Evolutionary conservation across 2,888 invertebrate species (phyloP).

Genomic region (Leucoma salicis): DNA sequence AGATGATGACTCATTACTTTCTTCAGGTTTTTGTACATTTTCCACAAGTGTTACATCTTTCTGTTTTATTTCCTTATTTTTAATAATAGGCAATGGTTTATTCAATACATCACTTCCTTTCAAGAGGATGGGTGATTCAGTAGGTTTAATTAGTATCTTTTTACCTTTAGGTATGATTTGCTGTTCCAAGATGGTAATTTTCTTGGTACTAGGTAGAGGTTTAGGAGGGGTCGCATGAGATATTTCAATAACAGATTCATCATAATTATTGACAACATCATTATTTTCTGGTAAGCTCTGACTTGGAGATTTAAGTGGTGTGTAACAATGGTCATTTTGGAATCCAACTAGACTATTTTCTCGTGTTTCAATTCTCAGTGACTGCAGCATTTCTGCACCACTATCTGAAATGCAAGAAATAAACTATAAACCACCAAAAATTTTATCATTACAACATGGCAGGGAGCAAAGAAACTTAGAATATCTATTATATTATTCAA

Average conservation of each 20-base stretch:
- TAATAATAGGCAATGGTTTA: conserved; percentile 59
- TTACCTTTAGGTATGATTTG: conserved; percentile 77
- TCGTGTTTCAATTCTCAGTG: conserved; percentile 72
- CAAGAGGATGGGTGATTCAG: conserved; percentile 56
- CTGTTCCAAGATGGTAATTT: conserved; percentile 75
- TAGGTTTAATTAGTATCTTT: conserved; percentile 63
- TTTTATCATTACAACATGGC: too few relatives aligned
- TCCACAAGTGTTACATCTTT: conserved; percentile 46
- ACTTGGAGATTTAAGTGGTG: conserved; percentile 85
- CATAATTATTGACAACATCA: conserved; percentile 57
- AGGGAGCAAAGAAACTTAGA: too few relatives aligned
- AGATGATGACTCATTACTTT: conserved; percentile 76
- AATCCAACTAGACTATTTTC: conserved; percentile 84
- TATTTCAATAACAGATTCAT: conserved; percentile 73
- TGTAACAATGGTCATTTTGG: conserved; percentile 92
- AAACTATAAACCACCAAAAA: too few relatives aligned
- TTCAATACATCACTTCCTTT: conserved; percentile 68
- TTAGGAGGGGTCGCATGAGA: conserved; percentile 69
- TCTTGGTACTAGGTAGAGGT: conserved; percentile 67
- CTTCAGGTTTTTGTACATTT: conserved; percentile 65
- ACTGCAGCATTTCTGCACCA: conserved; percentile 78
- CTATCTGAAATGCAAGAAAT: conserved; percentile 62
- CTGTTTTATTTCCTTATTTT: conserved; percentile 53
- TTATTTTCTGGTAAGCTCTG: conserved; percentile 63
- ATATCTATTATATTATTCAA: too few relatives aligned